Percentiles rank a stretch among this genome's conserved stretches.
These are phyloP conservation scores for Chromoteleia sp. DNA, from an alignment of 2,888 invertebrate genomes.

Conservation along the genomic window DNA sequence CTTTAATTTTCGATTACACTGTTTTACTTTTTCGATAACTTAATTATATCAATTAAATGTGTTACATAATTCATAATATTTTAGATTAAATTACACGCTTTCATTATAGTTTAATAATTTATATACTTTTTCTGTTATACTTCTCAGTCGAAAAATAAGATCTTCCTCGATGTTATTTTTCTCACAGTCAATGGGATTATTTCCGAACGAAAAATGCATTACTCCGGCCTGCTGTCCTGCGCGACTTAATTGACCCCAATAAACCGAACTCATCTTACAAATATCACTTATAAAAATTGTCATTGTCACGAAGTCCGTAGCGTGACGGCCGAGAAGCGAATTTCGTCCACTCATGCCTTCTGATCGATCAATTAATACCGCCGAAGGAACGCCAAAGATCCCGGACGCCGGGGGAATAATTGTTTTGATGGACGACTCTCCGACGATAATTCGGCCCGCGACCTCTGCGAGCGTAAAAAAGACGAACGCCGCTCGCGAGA, in stretches of 20 bases:
- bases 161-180: background rate
- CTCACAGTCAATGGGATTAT: slow-evolving; percentile 21
- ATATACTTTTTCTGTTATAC: background rate
- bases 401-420: slow-evolving; percentile 2
- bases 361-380: slow-evolving; percentile 32
- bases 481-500: slow-evolving; percentile 21
- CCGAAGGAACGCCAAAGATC: background rate
- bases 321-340: background rate
- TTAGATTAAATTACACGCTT: too few relatives aligned
- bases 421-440: slow-evolving; percentile 22
- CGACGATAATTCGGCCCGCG: slow-evolving; percentile 25
- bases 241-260: slow-evolving; percentile 31
- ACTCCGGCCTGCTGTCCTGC: background rate
- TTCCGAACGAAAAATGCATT: slow-evolving; percentile 20
- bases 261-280: slow-evolving; percentile 11
- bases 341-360: slow-evolving; percentile 8
- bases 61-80: too few relatives aligned
- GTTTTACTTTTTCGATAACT: too few relatives aligned
- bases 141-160: slow-evolving; percentile 1
- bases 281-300: slow-evolving; percentile 13
- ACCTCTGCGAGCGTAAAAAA: slow-evolving; percentile 22
- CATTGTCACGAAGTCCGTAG: slow-evolving; percentile 1
- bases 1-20: too few relatives aligned
- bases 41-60: too few relatives aligned
- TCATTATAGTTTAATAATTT: too few relatives aligned